phyloP scores from a whole-genome alignment of 2,797 vertebrate species.

The Anguilla obscura region DNA sequence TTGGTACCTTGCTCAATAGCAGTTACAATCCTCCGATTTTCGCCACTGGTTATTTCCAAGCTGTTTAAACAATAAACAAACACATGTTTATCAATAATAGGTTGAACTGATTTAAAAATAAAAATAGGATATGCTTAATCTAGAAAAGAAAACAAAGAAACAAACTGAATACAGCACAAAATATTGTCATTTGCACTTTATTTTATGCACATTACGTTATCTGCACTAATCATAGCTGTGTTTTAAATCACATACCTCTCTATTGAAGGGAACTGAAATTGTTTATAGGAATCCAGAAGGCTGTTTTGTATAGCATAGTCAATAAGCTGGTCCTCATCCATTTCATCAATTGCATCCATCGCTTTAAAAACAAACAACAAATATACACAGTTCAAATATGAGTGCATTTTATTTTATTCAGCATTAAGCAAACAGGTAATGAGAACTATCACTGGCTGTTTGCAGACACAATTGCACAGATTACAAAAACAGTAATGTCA shows the following conservation, averaged over 20 bases:
- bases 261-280: slow-evolving; percentile 43
- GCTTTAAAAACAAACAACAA: slow-evolving; percentile 30
- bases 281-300: slow-evolving; percentile 68
- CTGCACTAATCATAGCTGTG: too few species aligned
- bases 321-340: slow-evolving; percentile 66
- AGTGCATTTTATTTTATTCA: background rate
- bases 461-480: background rate
- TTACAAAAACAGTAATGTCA: background rate
- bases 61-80: slow-evolving; percentile 52
- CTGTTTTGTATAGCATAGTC: slow-evolving; percentile 68
- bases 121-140: background rate
- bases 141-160: background rate
- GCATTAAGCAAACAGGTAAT: background rate
- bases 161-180: background rate
- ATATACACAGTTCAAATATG: background rate
- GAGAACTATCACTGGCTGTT: background rate
- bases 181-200: background rate
- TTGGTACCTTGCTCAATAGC: slow-evolving; percentile 77
- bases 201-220: background rate
- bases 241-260: slow-evolving; percentile 59
- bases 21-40: slow-evolving; percentile 74
- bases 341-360: slow-evolving; percentile 63
- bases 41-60: slow-evolving; percentile 68
- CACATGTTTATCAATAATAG: background rate
- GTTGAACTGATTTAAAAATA: background rate